Percentiles rank a stretch among this genome's conserved stretches.
Conservation (phyloP, 2,888 invertebrate genomes). For the Drosophila subsilvestris region DNA sequence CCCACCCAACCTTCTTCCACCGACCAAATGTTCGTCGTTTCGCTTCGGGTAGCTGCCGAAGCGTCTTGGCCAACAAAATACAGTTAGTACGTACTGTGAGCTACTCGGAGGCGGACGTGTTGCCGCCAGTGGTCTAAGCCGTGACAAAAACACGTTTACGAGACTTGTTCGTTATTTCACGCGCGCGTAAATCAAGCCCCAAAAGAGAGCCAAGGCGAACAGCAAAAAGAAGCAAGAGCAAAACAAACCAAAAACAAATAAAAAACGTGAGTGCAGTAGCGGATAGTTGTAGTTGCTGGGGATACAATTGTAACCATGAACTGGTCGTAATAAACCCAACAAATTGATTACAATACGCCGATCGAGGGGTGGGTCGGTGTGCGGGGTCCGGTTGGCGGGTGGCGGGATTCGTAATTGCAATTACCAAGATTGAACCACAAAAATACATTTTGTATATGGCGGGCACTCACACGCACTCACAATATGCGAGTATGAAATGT, state of each 20-base stretch:
- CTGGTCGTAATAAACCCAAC: conserved; percentile 54
- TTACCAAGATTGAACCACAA: conserved; percentile 66
- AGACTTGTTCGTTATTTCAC: conserved; percentile 56
- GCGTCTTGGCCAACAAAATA: conserved; percentile 41
- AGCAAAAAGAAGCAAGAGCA: conserved; percentile 1
- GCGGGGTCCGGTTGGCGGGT: neutral
- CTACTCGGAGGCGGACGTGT: conserved; percentile 54
- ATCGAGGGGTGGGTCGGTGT: neutral
- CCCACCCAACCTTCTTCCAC: neutral
- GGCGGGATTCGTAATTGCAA: conserved; percentile 60
- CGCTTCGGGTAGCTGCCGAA: conserved; percentile 1
- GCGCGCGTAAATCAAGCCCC: conserved; percentile 56
- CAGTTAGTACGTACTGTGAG: conserved; percentile 62
- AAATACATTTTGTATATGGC: conserved; percentile 20
- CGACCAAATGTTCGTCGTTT: conserved; percentile 41
- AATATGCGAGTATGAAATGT: conserved; percentile 49
- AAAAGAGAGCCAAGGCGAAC: conserved; percentile 9
- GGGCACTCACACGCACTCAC: conserved; percentile 17
- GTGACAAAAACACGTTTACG: conserved; percentile 60
- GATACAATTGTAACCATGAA: conserved; percentile 41
- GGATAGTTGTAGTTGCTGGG: conserved; percentile 25
- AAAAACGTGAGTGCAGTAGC: conserved; percentile 61
- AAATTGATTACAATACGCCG: conserved; percentile 62
- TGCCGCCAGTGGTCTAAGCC: conserved; percentile 12
- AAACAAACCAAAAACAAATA: conserved; percentile 41